Evolutionary conservation across 2,113 vertebrate genomes (phyloP), one percentile per base, ranked within the genome.

Genomic region (Carassius carassius): DNA sequence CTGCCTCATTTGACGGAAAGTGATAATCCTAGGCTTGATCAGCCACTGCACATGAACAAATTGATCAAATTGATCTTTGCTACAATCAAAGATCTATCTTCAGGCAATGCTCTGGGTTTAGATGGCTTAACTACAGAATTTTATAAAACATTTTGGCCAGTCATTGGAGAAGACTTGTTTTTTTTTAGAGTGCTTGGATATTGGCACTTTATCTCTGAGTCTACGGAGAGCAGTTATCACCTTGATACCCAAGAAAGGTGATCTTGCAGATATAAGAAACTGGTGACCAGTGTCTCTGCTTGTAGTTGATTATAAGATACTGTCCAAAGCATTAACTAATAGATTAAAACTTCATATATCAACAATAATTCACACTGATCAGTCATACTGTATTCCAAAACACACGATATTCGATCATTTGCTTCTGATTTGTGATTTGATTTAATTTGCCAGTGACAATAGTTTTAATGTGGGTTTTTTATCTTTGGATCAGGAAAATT

Each of bases 351-450:
- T 23, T 4, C 5, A 25, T 12, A 29, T 67, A 32, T 62, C 29
- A 2, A 37, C 29, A 13, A 19, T 78, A 11, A 51, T 84, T 23
- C 41, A 67, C 16, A 3, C 1, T 21, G 73, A 84, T 3, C 60
- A 84, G 41, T 78, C 74, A 5, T 84, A 63, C 23, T 84, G 83
- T 49, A 49, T 69, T 23, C 74, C 35, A 23, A 65, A 51, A n/a
- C 17, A 19, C 3, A 35, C 58, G 1, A 67, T 84, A 4, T 67
- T 69, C 29, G 73, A 84, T n/a, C 41, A 84, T 19, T 17, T 78
- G 9, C 56, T 37, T 67, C 1, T 78, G 2, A 54, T 69, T 21
- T 3, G 2, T 12, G 73, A 84, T n/a, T 13, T 65, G 12, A 75
- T 51, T 1, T 51, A 3, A 23, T 23, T 75, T 17, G 41, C 47